These are phyloP conservation scores for Aporophyla lueneburgensis DNA, from an alignment of 2,888 invertebrate species.

Conservation along the genomic window DNA sequence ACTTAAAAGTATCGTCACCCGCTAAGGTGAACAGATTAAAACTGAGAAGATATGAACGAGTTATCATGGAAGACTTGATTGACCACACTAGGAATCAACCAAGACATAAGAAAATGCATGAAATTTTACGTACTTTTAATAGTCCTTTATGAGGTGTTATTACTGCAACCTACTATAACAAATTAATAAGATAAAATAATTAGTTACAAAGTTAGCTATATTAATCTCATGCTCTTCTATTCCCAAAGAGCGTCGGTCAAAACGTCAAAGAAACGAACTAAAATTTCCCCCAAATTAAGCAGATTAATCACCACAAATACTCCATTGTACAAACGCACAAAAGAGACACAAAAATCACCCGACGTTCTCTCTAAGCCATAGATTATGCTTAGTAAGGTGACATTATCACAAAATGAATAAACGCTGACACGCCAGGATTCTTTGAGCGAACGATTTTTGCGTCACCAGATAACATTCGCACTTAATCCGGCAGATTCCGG, in stretches of 20 bases:
- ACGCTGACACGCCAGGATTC: slow-evolving; percentile 73
- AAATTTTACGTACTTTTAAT: no score
- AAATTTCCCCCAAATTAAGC: slow-evolving; percentile 47
- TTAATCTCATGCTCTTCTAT: background rate
- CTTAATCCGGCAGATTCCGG: slow-evolving; percentile 62
- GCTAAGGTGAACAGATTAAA: no score
- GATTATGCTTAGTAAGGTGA: slow-evolving; percentile 65
- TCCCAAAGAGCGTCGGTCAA: background rate
- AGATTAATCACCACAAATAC: slow-evolving; percentile 44
- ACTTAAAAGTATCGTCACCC: no score
- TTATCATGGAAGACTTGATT: no score
- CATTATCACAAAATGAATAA: slow-evolving; percentile 71
- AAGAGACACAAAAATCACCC: slow-evolving; percentile 47
- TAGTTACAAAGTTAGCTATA: no score
- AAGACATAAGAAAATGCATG: no score
- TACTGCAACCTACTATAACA: no score
- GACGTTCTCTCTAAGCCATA: slow-evolving; percentile 44
- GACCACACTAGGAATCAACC: no score
- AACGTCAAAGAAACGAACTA: slow-evolving; percentile 9
- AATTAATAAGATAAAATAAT: no score
- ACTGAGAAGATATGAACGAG: no score
- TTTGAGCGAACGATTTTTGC: slow-evolving; percentile 68
- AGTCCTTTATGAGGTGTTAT: no score
- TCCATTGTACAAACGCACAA: slow-evolving; percentile 45
- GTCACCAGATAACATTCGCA: slow-evolving; percentile 70